Evolutionary conservation across 2,888 invertebrate genomes (phyloP).

Genomic region (Hesperia comma): DNA sequence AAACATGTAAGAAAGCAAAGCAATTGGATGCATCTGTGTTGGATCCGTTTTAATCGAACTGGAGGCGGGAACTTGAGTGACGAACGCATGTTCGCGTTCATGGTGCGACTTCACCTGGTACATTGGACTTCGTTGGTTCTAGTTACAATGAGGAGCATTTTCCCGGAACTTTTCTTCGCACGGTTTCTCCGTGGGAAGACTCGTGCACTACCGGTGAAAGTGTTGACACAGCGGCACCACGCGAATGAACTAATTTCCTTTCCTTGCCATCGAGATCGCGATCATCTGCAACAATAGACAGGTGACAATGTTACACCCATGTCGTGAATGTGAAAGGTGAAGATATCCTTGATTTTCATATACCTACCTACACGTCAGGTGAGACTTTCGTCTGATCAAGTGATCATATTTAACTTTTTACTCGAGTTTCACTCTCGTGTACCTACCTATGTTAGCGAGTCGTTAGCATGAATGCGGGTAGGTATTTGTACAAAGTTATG

Average conservation of each 20-base stretch:
- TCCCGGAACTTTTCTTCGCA: conserved; percentile 67
- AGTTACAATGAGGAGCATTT: conserved; percentile 67
- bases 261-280: conserved; percentile 63
- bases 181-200: conserved; percentile 72
- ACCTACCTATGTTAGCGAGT: too few species aligned
- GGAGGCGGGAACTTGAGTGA: conserved; percentile 55
- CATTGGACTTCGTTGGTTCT: conserved; percentile 58
- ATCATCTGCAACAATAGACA: conserved; percentile 64
- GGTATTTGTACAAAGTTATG: too few species aligned
- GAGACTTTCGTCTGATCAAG: neutral
- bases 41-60: conserved; percentile 73
- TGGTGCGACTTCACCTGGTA: conserved; percentile 65
- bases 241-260: conserved; percentile 58
- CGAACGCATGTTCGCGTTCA: conserved; percentile 55
- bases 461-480: too few species aligned
- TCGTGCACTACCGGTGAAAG: conserved; percentile 70
- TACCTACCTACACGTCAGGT: too few species aligned
- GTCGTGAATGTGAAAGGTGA: conserved; percentile 58
- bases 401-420: too few species aligned
- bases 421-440: conserved; percentile 2
- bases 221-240: conserved; percentile 60
- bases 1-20: conserved; percentile 53
- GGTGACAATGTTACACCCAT: conserved; percentile 54
- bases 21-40: conserved; percentile 45
- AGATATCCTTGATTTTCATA: conserved; percentile 34